Base-by-base conservation (phyloP, 2,113 vertebrate genomes). In the Odocoileus hemionus region DNA sequence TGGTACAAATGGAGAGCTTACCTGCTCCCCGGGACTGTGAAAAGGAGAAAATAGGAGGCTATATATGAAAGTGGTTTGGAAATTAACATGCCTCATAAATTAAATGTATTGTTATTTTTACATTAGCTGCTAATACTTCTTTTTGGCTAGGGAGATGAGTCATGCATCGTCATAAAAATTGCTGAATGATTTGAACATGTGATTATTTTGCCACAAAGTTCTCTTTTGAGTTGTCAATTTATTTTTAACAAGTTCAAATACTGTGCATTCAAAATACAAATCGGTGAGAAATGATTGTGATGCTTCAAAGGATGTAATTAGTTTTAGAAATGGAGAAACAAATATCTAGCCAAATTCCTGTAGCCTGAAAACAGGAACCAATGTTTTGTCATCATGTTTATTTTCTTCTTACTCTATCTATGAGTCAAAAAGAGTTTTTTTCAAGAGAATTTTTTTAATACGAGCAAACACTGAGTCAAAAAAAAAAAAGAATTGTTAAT, bases 311-410 rank as follows among this genome's bases (percentile, higher is more conserved):
- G 64, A 91, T 36, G 12, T 84, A 94, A 94, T 92, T 93, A 52
- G 25, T 76, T 95, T 39, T 50, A 92, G 60, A 97, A 97, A 95
- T 86, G 52, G 60, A 84, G 83, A 95, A 91, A 60, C 21, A 89
- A 74, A 83, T 54, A 86, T 70, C 33, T 78, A 64, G 30, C 36
- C 83, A 91, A 83, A 84, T 94, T 61, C 88, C 70, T 82, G 19
- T 88, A 96, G 61, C 26, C 30, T 60, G 28, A 95, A 94, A 82
- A 43, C 36, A 67, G 57, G 28, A 15, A 45, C 45, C n/a, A 80
- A 58, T 4, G 54, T 67, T 80, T 91, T 92, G 45, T 47, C 50
- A 43, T 39, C 26, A 14, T 23, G 1, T 57, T 87, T 78, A 79
- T 80, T 86, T 96, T 79, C 45, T 82, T 92, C 58, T 57, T 55